phyloP scores from a whole-genome alignment of 2,888 invertebrate species.

The Corythucha ciliata region DNA sequence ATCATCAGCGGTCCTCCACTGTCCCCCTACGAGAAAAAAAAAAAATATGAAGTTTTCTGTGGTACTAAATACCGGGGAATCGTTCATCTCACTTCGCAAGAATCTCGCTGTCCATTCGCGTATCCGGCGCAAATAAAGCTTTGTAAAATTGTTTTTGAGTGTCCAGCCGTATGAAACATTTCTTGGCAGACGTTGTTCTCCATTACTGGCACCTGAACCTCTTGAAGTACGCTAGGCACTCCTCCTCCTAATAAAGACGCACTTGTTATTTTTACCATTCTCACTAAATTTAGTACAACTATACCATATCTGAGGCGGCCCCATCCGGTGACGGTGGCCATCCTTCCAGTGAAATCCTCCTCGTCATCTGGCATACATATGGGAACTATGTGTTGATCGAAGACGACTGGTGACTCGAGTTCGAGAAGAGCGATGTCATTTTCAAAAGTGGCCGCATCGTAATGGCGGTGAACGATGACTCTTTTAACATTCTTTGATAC shows the following conservation, averaged over 20 bases:
- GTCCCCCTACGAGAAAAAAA: conserved; percentile 59
- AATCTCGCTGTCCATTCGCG: conserved; percentile 83
- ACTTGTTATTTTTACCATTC: not conserved
- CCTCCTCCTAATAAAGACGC: conserved; percentile 52
- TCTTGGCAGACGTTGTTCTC: conserved; percentile 86
- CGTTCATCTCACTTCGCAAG: conserved; percentile 66
- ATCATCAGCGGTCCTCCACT: conserved; percentile 84
- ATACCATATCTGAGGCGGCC: conserved; percentile 77
- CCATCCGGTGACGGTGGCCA: conserved; percentile 89
- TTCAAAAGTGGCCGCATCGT: conserved; percentile 83
- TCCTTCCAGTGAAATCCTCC: conserved; percentile 71
- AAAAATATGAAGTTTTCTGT: conserved; percentile 12
- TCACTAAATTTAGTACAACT: conserved; percentile 29
- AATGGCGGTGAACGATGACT: conserved; percentile 83
- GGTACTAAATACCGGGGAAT: not conserved
- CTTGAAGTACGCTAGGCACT: conserved; percentile 79
- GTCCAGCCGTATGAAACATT: conserved; percentile 86
- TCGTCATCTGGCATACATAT: conserved; percentile 76
- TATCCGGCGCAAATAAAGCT: conserved; percentile 90
- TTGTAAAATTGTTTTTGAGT: conserved; percentile 72
- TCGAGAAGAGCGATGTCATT: conserved; percentile 83
- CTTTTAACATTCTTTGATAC: conserved; percentile 73
- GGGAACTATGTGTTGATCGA: conserved; percentile 81
- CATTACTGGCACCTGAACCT: conserved; percentile 83
- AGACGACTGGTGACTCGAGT: conserved; percentile 69